phyloP scores from a whole-genome alignment of 2,113 vertebrate genomes.

The Scomber scombrus region DNA sequence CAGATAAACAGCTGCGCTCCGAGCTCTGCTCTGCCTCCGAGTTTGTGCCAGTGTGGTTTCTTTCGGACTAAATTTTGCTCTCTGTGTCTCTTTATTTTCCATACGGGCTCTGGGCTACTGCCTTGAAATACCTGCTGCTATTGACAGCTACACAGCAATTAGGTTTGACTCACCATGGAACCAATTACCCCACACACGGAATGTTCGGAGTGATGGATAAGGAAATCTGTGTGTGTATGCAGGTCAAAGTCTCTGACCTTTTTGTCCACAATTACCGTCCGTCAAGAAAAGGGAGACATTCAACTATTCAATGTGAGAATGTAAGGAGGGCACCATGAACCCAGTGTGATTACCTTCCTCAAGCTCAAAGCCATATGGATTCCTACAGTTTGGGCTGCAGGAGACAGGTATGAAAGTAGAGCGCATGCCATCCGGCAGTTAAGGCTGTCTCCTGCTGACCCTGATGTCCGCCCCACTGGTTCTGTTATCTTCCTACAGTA shows the following conservation, averaged over 20 bases:
- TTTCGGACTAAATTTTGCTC: slow-evolving; percentile 10
- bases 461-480: slow-evolving; percentile 1
- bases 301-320: slow-evolving; percentile 20
- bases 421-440: background rate
- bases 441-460: background rate
- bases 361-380: slow-evolving; percentile 2
- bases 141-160: slow-evolving; percentile 76
- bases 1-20: slow-evolving; percentile 37
- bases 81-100: slow-evolving; percentile 35
- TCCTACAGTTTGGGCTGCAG: background rate
- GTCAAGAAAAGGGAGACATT: slow-evolving; percentile 45
- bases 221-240: slow-evolving; percentile 27
- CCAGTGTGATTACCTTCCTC: background rate
- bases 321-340: background rate
- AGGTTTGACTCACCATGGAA: slow-evolving; percentile 60
- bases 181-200: slow-evolving; percentile 71
- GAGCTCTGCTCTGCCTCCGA: slow-evolving; percentile 15
- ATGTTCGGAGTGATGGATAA: slow-evolving; percentile 62
- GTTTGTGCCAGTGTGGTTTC: slow-evolving; percentile 18
- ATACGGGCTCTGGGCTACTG: slow-evolving; percentile 24
- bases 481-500: background rate
- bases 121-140: slow-evolving; percentile 60
- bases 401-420: background rate
- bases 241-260: slow-evolving; percentile 60
- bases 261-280: slow-evolving; percentile 56